These are phyloP conservation scores for Catharus fuscescens DNA, from an alignment of 2,113 vertebrate genomes.

Conservation along the genomic window DNA sequence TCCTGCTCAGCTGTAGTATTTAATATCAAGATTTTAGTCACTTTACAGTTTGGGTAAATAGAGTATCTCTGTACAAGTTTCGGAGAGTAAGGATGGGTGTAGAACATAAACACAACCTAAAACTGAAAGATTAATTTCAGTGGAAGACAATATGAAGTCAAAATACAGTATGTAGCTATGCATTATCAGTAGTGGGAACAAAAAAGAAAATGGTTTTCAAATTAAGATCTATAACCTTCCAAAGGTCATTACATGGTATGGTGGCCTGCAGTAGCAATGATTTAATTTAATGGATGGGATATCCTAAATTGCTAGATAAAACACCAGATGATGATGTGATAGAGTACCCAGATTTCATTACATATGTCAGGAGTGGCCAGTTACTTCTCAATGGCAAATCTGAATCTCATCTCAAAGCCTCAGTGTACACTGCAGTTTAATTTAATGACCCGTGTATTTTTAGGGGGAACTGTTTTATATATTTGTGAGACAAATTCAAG, in stretches of 20 bases:
- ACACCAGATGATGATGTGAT: neutral
- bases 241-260: neutral
- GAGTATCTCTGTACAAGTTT: neutral
- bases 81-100: neutral
- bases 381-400: neutral
- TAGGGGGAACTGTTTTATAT: neutral
- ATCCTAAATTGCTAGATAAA: neutral
- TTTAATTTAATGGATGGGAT: neutral
- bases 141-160: neutral
- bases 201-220: neutral
- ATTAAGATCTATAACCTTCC: neutral
- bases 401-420: neutral
- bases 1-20: neutral
- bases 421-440: neutral
- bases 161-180: neutral
- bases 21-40: neutral
- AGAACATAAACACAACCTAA: fast-evolving
- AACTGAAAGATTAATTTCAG: neutral
- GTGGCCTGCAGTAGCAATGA: neutral
- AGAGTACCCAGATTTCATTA: neutral
- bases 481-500: neutral
- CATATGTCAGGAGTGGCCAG: neutral
- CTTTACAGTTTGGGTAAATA: neutral
- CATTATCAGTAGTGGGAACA: neutral
- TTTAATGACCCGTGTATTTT: neutral